A percentile compares a stretch with the other conserved stretches of the same genome.
Conservation (phyloP, 1,140 invertebrate species). For the Orius insidiosus region DNA sequence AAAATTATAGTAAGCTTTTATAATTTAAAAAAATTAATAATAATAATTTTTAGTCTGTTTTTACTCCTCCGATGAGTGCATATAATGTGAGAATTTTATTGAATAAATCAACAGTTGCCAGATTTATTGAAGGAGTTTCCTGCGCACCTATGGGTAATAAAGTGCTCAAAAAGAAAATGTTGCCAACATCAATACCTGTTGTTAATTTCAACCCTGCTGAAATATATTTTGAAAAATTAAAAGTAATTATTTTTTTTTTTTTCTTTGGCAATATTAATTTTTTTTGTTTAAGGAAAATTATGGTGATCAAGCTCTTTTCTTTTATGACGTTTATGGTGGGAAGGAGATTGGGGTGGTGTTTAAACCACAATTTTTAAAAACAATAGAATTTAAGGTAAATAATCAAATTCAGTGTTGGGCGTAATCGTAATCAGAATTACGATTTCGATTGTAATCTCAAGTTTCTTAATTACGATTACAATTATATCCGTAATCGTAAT, state of each 20-base stretch:
- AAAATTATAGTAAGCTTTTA: neutral
- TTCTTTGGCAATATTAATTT: neutral
- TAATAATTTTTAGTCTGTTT: constrained; percentile 33
- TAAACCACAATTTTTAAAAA: constrained; percentile 45
- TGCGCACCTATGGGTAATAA: neutral
- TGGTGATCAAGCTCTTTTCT: constrained; percentile 65
- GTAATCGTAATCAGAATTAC: too few relatives aligned
- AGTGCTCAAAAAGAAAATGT: constrained; percentile 16
- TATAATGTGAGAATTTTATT: constrained; percentile 67
- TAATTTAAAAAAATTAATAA: too few relatives aligned
- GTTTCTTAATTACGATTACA: too few relatives aligned
- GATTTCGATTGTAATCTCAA: too few relatives aligned
- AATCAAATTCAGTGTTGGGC: neutral
- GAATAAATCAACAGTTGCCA: constrained; percentile 22
- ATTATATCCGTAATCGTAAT: too few relatives aligned
- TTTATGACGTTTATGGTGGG: constrained; percentile 69
- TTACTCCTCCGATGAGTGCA: constrained; percentile 42
- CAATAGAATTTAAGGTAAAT: constrained; percentile 54
- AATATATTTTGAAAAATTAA: constrained; percentile 51
- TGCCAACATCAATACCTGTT: constrained; percentile 42
- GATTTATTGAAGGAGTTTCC: neutral
- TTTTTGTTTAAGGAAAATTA: constrained; percentile 45
- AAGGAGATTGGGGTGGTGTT: constrained; percentile 62
- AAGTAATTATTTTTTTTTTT: constrained; percentile 35
- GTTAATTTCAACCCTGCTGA: constrained; percentile 59